Evolutionary conservation across 2,797 vertebrate genomes (phyloP).

Genomic region (Delichon dasypus): DNA sequence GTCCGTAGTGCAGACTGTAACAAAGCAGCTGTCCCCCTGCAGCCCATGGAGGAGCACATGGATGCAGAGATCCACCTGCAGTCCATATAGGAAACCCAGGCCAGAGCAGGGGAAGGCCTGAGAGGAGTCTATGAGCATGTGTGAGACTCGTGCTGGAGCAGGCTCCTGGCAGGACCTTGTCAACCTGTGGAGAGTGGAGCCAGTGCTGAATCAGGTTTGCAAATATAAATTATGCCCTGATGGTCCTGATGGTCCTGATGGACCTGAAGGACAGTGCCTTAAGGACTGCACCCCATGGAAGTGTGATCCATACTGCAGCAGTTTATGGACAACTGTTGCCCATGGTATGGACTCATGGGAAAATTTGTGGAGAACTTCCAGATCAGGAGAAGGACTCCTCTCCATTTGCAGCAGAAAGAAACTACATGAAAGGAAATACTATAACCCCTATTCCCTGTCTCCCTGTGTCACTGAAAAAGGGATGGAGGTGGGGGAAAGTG

Average conservation of each 20-base stretch:
- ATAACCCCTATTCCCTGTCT: neutral
- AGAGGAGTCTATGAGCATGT: neutral
- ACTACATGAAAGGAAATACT: neutral
- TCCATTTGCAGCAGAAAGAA: neutral
- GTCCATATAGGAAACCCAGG: neutral
- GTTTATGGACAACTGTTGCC: neutral
- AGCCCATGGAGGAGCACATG: neutral
- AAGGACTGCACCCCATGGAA: neutral
- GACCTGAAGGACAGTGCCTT: neutral
- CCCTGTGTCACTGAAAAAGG: neutral
- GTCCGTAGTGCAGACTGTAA: fast-evolving
- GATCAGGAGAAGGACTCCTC: neutral
- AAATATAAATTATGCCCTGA: neutral
- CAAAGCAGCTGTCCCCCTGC: neutral
- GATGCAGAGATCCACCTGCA: neutral
- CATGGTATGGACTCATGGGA: neutral
- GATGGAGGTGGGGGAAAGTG: neutral
- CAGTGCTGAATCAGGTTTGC: neutral
- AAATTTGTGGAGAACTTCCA: neutral
- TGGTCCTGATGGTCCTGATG: fast-evolving
- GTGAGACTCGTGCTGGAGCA: fast-evolving
- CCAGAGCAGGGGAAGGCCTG: neutral
- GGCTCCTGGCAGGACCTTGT: neutral
- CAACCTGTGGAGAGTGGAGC: fast-evolving
- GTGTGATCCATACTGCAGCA: neutral